A percentile compares a stretch with the other conserved stretches of the same genome.
Evolutionary conservation across 2,797 vertebrate genomes (phyloP).

Genomic region (Merluccius polli): DNA sequence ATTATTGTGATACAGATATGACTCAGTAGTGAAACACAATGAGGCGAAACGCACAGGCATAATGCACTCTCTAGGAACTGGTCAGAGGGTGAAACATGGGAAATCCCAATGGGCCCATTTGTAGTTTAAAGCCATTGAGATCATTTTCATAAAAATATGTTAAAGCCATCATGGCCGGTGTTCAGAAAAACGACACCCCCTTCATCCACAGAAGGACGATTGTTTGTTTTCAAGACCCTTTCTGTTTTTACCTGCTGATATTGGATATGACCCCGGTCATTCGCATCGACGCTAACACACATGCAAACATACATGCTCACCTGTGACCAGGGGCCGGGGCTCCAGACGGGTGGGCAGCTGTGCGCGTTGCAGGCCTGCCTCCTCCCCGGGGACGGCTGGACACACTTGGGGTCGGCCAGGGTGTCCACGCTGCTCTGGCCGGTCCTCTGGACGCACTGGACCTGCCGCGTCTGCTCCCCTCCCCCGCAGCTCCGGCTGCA

Average conservation of each 20-base stretch:
- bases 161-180: constrained; percentile 36
- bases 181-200: not conserved
- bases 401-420: constrained; percentile 65
- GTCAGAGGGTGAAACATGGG: constrained; percentile 34
- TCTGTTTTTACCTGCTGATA: not conserved
- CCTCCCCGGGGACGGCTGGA: constrained; percentile 57
- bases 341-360: constrained; percentile 81
- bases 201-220: not conserved
- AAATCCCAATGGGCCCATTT: constrained; percentile 35
- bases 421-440: constrained; percentile 56
- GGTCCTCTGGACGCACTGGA: constrained; percentile 73
- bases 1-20: too few relatives aligned
- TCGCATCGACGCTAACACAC: not conserved
- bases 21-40: not conserved
- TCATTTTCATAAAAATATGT: constrained; percentile 50
- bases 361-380: constrained; percentile 74
- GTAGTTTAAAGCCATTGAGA: constrained; percentile 46
- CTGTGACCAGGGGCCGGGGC: constrained; percentile 80
- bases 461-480: constrained; percentile 75
- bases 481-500: constrained; percentile 82
- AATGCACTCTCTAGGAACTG: constrained; percentile 31
- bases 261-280: not conserved
- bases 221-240: not conserved
- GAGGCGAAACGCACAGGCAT: not conserved
- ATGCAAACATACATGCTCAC: constrained; percentile 52